Evolutionary conservation across 2,113 vertebrate species (phyloP).

Genomic region (Brachyhypopomus gauderio): DNA sequence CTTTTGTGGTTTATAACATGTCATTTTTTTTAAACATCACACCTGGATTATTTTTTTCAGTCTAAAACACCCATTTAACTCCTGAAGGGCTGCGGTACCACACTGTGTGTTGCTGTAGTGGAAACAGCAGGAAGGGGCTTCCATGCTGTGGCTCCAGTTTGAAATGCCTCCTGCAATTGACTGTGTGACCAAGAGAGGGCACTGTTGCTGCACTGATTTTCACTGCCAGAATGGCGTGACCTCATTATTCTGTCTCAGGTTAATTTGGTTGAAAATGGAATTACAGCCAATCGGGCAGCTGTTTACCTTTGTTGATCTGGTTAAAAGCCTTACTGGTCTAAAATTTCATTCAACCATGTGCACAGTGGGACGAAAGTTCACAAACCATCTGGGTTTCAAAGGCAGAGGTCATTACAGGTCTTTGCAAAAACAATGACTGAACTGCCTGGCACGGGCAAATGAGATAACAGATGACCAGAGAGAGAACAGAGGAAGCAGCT

Average conservation of each 20-base stretch:
- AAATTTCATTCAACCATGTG: not conserved
- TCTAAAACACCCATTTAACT: no score
- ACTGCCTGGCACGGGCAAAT: not conserved
- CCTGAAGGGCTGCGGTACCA: no score
- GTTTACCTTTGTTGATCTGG: no score
- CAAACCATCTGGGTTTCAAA: no score
- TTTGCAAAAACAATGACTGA: not conserved
- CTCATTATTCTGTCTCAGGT: not conserved
- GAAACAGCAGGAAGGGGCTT: no score
- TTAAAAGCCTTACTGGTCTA: no score
- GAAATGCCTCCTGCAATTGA: no score
- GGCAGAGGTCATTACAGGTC: not conserved
- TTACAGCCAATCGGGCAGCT: not conserved
- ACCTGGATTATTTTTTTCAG: no score
- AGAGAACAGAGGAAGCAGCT: not conserved
- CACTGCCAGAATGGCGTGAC: not conserved
- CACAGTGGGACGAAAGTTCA: not conserved
- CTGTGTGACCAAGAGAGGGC: constrained; percentile 36
- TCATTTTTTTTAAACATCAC: no score
- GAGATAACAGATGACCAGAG: not conserved
- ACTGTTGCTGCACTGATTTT: constrained; percentile 10
- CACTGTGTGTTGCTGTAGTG: no score
- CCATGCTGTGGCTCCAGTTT: no score
- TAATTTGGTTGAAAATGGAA: not conserved
- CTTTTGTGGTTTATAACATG: no score